These are phyloP conservation scores for Hormaphis cornu DNA, from an alignment of 1,140 invertebrate genomes.

Conservation along the genomic window DNA sequence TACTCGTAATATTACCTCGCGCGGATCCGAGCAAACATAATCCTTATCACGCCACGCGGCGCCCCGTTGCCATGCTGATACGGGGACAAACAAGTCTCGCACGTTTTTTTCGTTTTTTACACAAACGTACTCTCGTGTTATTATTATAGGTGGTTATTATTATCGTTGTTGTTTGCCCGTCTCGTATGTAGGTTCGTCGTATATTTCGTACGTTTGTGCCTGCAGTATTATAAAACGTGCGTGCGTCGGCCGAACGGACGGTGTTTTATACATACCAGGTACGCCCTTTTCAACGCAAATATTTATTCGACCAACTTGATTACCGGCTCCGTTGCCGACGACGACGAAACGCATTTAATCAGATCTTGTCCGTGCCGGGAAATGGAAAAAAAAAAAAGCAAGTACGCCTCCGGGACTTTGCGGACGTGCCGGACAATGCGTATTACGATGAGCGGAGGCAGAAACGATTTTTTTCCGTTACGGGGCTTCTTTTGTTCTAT, in stretches of 20 bases:
- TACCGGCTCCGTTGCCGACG: neutral
- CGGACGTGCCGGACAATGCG: neutral
- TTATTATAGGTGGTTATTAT: conserved; percentile 1
- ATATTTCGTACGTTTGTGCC: neutral
- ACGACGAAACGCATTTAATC: conserved; percentile 13
- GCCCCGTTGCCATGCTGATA: conserved; percentile 17
- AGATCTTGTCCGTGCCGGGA: neutral
- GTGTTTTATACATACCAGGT: neutral
- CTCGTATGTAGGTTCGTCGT: neutral
- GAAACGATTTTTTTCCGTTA: no score
- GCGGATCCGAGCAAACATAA: conserved; percentile 17
- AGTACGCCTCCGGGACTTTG: neutral
- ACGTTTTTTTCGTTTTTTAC: neutral
- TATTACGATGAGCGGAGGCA: no score
- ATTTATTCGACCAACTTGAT: conserved; percentile 24
- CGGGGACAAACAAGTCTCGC: conserved; percentile 10
- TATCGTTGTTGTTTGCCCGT: conserved; percentile 9
- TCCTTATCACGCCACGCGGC: conserved; percentile 22
- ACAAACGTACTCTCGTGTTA: neutral
- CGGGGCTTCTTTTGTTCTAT: no score
- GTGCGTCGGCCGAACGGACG: neutral
- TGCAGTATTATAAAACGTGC: neutral
- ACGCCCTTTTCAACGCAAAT: conserved; percentile 15
- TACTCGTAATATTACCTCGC: neutral
- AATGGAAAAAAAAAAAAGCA: neutral